Base-by-base conservation (phyloP, 2,888 invertebrate genomes). In the Lithosia quadra region DNA sequence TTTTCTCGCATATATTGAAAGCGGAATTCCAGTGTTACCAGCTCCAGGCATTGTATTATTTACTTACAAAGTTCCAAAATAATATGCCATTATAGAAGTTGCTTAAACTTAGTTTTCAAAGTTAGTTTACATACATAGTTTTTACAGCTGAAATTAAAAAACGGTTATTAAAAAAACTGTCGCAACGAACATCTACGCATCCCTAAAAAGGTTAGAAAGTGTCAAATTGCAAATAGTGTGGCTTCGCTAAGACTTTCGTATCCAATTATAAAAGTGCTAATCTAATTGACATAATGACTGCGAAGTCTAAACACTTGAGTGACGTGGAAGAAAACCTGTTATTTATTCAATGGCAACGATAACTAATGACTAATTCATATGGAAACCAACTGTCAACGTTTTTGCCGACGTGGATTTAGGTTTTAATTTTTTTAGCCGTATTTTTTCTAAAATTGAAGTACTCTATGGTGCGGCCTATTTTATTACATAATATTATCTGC, bases 241-340 rank as follows among this genome's bases (percentile, higher is more conserved):
- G 79, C 80, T 80, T 80, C 81, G 33, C 28, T 63, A 69, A 72
- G 68, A 68, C 76, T 77, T 72, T 71, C 57, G 66, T 66, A 80
- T 80, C 81, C 80, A 80, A 80, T 84, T 82, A 82, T 67, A 67
- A 58, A 64, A 72, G 63, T 65, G 58, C 67, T 81, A 81, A 81
- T 81, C 80, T 74, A 79, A 81, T 81, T 82, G 71, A 70, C 63
- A 71, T 75, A 75, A 79, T 75, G 73, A 73, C 64, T 67, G 62
- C 59, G 28, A 71, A 74, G 73, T 75, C 73, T 67, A 71, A 74
- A 68, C 63, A 65, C 59, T 62, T 61, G 56, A 22, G n/a, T 43
- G 61, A 24, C 57, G 65, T 62, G 68, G 49, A 70, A 49, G 24
- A 65, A 34, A 72, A 75, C 78, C 64, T 69, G 75, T 55, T 59